A percentile compares a stretch with the other conserved stretches of the same genome.
Conservation (phyloP, 2,888 invertebrate genomes). For the Apodemia zela region DNA sequence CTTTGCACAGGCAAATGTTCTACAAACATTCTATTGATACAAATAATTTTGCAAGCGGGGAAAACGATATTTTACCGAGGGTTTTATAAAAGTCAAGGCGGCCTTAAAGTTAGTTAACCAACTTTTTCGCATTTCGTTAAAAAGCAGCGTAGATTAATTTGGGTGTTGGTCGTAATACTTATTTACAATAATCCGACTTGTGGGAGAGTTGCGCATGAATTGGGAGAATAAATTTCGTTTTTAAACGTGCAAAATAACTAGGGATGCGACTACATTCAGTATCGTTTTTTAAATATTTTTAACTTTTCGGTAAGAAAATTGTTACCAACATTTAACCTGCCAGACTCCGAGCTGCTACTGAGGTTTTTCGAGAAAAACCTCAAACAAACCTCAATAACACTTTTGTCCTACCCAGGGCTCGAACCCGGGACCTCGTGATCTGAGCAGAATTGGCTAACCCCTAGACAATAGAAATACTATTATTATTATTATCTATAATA, state of each 20-base stretch:
- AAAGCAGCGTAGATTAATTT: slow-evolving; percentile 70
- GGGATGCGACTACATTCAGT: slow-evolving; percentile 39
- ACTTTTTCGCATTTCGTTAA: slow-evolving; percentile 74
- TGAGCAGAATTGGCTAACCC: no score
- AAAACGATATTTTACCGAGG: slow-evolving; percentile 63
- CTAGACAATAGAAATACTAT: no score
- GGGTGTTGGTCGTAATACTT: slow-evolving; percentile 69
- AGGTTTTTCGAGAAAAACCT: no score
- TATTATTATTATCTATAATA: no score
- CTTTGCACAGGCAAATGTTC: slow-evolving; percentile 62
- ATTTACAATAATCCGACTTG: slow-evolving; percentile 78
- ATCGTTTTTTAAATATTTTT: slow-evolving; percentile 35
- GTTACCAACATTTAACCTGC: no score
- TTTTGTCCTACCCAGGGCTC: no score
- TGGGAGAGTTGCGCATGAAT: slow-evolving; percentile 57
- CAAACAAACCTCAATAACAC: no score
- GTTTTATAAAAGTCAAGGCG: slow-evolving; percentile 52
- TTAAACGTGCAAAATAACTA: slow-evolving; percentile 49
- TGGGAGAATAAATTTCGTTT: slow-evolving; percentile 70
- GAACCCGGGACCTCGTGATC: no score
- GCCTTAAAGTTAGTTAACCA: slow-evolving; percentile 58
- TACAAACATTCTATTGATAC: slow-evolving; percentile 73
- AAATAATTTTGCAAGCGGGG: slow-evolving; percentile 60
- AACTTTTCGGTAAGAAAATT: not conserved
- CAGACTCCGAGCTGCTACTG: no score